Conservation (phyloP, 2,113 vertebrate genomes). For the Pterocles burchelli region DNA sequence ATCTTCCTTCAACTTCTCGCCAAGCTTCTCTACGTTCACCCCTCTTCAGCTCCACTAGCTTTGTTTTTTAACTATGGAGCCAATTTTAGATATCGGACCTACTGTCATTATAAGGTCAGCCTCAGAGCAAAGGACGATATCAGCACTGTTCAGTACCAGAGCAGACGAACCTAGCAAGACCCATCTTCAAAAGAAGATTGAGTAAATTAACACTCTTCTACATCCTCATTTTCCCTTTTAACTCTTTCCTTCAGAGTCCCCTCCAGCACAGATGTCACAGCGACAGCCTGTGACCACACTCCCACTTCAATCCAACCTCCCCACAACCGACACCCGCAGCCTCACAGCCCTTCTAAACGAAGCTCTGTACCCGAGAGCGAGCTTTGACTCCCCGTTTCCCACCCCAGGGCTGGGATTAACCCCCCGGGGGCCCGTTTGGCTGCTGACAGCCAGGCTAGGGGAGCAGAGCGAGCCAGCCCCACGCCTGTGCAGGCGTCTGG, state of each 20-base stretch:
- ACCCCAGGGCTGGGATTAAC: neutral
- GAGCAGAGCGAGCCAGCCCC: rapidly evolving
- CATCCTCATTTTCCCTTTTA: neutral
- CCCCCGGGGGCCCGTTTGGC: rapidly evolving
- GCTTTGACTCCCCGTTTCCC: neutral
- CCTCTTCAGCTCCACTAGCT: neutral
- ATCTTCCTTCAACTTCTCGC: neutral
- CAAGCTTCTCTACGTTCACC: neutral
- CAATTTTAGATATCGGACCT: neutral
- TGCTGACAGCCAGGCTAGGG: rapidly evolving
- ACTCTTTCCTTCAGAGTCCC: rapidly evolving
- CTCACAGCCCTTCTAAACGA: neutral
- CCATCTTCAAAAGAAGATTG: no score
- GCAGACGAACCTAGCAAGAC: neutral
- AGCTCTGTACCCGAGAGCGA: rapidly evolving
- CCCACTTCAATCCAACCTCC: neutral
- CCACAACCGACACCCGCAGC: neutral
- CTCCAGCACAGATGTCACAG: rapidly evolving
- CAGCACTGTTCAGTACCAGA: neutral
- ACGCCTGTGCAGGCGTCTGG: rapidly evolving
- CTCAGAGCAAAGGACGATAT: neutral
- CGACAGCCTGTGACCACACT: rapidly evolving
- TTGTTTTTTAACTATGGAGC: neutral
- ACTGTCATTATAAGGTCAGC: neutral
- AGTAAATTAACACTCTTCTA: neutral